Evolutionary conservation across 2,113 vertebrate species (phyloP), one percentile per base, ranked within the genome.

Genomic region (Callocephalon fimbriatum): DNA sequence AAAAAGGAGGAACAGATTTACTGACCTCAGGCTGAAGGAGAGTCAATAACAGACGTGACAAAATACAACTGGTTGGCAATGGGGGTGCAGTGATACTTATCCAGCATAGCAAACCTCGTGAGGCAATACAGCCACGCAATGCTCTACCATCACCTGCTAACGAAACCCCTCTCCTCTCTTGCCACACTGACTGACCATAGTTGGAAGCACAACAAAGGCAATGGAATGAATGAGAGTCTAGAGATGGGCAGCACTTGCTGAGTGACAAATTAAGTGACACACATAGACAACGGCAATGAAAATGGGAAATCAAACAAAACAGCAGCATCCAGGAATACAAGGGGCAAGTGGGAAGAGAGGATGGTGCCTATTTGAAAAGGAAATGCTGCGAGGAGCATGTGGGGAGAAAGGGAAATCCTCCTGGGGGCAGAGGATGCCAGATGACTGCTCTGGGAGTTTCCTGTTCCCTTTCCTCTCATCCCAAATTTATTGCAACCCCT

Each of bases 51-150:
- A 62, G 35, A 35, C 18, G 7, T 0, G 10, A n/a, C 15, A 44
- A 35, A 73, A 53, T 2, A 45, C 48, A 71, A 26, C 12, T 1
- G 2, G 14, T 10, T 18, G 42, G 38, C 1, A 0, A 32, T 4
- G 50, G 18, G 53, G 17, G 6, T 37, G 76, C 61, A 51, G 38
- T 1, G 38, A 27, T 9, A 5, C 71, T 79, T 31, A 48, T 38
- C 51, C 35, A 51, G 10, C 66, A 11, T 12, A 7, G 74, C 32
- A n/a, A 12, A 80, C 65, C 47, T 51, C 0, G 2, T 0, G 2
- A 38, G 62, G 42, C 35, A 56, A 27, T 0, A 10, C 5, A 21
- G 68, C 29, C 0, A 0, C 26, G 44, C 59, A 62, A 9, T 3
- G 47, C 54, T 37, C 75, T 38, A 0, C 1, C 0, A 50, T 2